Percentiles rank a stretch among this genome's conserved stretches.
Evolutionary conservation across 2,888 invertebrate genomes (phyloP).

Genomic region (Pollenia amentaria): DNA sequence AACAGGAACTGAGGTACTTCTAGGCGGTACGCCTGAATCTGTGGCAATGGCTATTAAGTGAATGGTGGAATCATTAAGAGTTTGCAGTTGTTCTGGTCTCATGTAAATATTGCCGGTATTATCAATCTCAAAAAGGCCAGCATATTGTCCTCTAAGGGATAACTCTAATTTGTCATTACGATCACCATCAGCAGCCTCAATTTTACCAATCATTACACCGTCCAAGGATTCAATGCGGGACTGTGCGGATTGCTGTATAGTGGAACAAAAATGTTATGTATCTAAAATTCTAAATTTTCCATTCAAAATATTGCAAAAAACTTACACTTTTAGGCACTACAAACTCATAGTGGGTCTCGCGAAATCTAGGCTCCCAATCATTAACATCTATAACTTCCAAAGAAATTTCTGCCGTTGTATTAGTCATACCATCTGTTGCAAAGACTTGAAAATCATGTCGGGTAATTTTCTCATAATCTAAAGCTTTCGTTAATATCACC

Average conservation of each 20-base stretch:
- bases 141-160: conserved; percentile 89
- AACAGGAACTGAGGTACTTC: conserved; percentile 89
- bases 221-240: conserved; percentile 81
- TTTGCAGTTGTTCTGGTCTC: conserved; percentile 85
- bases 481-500: conserved; percentile 89
- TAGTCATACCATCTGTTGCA: conserved; percentile 90
- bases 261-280: not conserved
- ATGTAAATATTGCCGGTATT: conserved; percentile 87
- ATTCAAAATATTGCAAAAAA: conserved; percentile 24
- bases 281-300: not conserved
- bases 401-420: conserved; percentile 93
- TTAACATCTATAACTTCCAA: conserved; percentile 94
- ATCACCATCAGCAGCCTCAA: conserved; percentile 96
- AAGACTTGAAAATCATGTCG: conserved; percentile 91
- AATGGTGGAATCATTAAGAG: conserved; percentile 86
- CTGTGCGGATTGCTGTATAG: conserved; percentile 78
- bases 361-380: conserved; percentile 97
- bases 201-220: conserved; percentile 86
- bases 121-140: conserved; percentile 85
- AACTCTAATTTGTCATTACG: conserved; percentile 90
- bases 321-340: conserved; percentile 83
- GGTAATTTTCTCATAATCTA: conserved; percentile 91
- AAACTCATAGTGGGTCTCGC: conserved; percentile 95
- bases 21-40: conserved; percentile 93
- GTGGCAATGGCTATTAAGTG: conserved; percentile 93